Percentiles rank a stretch among this genome's conserved stretches.
phyloP scores from a whole-genome alignment of 2,888 invertebrate genomes.

The Opisthograptis luteolata region DNA sequence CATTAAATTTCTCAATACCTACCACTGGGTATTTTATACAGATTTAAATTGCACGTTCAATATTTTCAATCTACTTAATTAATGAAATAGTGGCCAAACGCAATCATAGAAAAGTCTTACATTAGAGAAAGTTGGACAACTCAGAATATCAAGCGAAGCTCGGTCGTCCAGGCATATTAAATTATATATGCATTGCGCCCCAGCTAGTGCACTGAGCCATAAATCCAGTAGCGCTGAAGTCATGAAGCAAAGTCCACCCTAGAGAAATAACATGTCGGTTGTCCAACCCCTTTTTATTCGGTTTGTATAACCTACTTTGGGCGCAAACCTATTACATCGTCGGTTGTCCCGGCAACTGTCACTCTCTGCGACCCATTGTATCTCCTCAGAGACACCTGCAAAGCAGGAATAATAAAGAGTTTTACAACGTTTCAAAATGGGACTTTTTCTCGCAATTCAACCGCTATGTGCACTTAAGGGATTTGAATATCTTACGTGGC shows the following conservation, averaged over 20 bases:
- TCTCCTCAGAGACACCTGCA: constrained; percentile 77
- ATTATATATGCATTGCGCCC: too few relatives aligned
- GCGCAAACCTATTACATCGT: constrained; percentile 59
- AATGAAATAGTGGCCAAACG: too few relatives aligned
- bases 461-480: constrained; percentile 83
- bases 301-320: constrained; percentile 38
- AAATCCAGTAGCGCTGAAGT: too few relatives aligned
- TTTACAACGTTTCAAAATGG: constrained; percentile 81
- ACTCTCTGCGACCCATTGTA: constrained; percentile 61
- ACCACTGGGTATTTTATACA: too few relatives aligned
- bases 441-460: constrained; percentile 82
- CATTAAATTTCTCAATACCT: too few relatives aligned
- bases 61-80: too few relatives aligned
- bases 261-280: constrained; percentile 8
- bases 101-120: too few relatives aligned
- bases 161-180: too few relatives aligned
- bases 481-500: constrained; percentile 82
- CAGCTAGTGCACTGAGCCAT: too few relatives aligned
- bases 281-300: constrained; percentile 12
- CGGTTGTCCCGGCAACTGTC: constrained; percentile 53
- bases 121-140: too few relatives aligned
- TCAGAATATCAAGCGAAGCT: too few relatives aligned
- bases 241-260: background rate
- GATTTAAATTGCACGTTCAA: too few relatives aligned
- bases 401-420: constrained; percentile 82